These are phyloP conservation scores for Cyphomyrus discorhynchus DNA, from an alignment of 2,113 vertebrate species.

Conservation along the genomic window DNA sequence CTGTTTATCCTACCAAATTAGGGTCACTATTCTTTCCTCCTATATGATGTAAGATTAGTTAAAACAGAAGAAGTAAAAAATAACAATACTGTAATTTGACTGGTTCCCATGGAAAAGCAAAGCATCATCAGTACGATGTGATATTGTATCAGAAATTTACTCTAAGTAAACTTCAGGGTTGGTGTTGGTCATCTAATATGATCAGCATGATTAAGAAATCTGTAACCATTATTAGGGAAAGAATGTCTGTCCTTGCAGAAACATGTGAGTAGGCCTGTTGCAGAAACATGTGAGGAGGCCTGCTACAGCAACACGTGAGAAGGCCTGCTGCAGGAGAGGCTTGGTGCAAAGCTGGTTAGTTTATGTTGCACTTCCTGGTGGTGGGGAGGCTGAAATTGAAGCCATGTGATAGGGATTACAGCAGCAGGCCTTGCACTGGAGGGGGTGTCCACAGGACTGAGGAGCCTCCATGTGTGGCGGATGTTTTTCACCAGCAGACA, in stretches of 20 bases:
- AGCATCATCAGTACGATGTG: background rate
- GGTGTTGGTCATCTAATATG: constrained; percentile 46
- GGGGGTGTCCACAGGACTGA: constrained; percentile 41
- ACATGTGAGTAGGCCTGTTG: background rate
- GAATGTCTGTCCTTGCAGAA: background rate
- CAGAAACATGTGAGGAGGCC: constrained; percentile 41
- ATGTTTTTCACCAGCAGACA: constrained; percentile 79
- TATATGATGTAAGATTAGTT: background rate
- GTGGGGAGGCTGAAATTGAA: constrained; percentile 69
- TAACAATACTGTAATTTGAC: background rate
- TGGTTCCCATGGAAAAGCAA: constrained; percentile 33
- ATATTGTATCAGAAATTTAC: constrained; percentile 41
- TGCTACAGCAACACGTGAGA: constrained; percentile 41
- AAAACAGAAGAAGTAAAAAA: background rate
- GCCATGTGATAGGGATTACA: constrained; percentile 79
- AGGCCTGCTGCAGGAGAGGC: constrained; percentile 46
- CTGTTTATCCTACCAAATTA: background rate
- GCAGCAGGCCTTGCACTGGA: constrained; percentile 50
- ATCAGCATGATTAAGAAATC: constrained; percentile 51
- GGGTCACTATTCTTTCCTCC: background rate
- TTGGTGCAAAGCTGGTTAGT: constrained; percentile 47
- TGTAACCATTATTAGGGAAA: constrained; percentile 21
- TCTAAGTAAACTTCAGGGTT: constrained; percentile 56
- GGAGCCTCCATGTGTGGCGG: constrained; percentile 76
- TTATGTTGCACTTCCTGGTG: constrained; percentile 51